Evolutionary conservation across 2,113 vertebrate genomes (phyloP).

Genomic region (Zeus faber): DNA sequence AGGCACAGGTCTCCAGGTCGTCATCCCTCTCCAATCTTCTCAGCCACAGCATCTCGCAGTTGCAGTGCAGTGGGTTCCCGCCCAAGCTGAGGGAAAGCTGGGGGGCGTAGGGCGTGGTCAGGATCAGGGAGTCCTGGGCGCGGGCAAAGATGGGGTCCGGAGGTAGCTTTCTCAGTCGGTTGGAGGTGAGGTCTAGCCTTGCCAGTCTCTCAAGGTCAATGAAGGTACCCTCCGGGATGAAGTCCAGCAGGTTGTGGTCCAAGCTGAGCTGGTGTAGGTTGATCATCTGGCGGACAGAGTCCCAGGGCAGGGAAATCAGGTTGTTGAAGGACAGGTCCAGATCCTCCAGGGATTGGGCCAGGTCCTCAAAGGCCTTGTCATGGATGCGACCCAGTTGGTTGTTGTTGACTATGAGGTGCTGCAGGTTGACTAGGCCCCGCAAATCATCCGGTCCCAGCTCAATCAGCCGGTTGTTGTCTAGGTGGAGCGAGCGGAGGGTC

Average conservation of each 20-base stretch:
- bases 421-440: slow-evolving; percentile 88
- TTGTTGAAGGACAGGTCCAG: slow-evolving; percentile 94
- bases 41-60: slow-evolving; percentile 91
- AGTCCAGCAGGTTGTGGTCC: slow-evolving; percentile 91
- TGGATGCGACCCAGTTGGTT: slow-evolving; percentile 86
- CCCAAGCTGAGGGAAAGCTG: slow-evolving; percentile 88
- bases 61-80: slow-evolving; percentile 92
- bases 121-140: slow-evolving; percentile 77
- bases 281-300: slow-evolving; percentile 85
- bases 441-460: slow-evolving; percentile 86
- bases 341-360: slow-evolving; percentile 85
- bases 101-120: slow-evolving; percentile 81
- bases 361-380: slow-evolving; percentile 86
- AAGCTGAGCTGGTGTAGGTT: slow-evolving; percentile 92
- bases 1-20: slow-evolving; percentile 91
- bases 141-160: slow-evolving; percentile 89
- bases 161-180: slow-evolving; percentile 88
- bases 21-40: slow-evolving; percentile 85
- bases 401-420: slow-evolving; percentile 94
- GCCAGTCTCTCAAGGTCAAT: slow-evolving; percentile 82
- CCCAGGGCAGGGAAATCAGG: slow-evolving; percentile 85
- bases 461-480: slow-evolving; percentile 88
- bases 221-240: slow-evolving; percentile 91
- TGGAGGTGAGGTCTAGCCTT: slow-evolving; percentile 89
- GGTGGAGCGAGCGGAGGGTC: slow-evolving; percentile 88